Evolutionary conservation across 1,140 invertebrate species (phyloP).

Genomic region (Ylistrum balloti): DNA sequence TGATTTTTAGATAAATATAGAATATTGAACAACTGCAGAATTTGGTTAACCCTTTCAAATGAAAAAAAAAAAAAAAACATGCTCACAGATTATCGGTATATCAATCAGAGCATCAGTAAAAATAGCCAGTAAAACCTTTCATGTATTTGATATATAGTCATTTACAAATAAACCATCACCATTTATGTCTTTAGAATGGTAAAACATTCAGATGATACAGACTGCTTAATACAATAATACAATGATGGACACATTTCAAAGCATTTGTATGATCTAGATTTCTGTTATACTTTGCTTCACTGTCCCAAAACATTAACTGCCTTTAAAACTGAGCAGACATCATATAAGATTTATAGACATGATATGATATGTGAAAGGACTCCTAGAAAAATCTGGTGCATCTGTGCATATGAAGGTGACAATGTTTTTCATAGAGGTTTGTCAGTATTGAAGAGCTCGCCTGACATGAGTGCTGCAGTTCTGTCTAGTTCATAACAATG

Average conservation of each 20-base stretch:
- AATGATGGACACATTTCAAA: slow-evolving; percentile 3
- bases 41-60: too few relatives aligned
- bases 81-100: too few relatives aligned
- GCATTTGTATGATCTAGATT: background rate
- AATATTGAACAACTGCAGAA: too few relatives aligned
- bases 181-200: background rate
- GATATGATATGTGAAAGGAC: background rate
- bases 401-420: background rate
- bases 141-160: too few relatives aligned
- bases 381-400: background rate
- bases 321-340: background rate
- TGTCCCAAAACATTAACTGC: slow-evolving; percentile 10
- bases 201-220: background rate
- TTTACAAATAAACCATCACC: background rate
- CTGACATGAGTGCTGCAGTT: background rate
- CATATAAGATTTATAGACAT: background rate
- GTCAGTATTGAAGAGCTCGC: background rate
- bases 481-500: slow-evolving; percentile 2
- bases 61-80: too few relatives aligned
- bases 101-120: too few relatives aligned
- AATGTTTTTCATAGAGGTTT: background rate
- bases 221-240: background rate
- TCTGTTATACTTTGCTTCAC: background rate
- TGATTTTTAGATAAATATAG: too few relatives aligned
- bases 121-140: too few relatives aligned